Evolutionary conservation across 2,888 invertebrate genomes (phyloP).

Genomic region (Ennomos quercinarius): DNA sequence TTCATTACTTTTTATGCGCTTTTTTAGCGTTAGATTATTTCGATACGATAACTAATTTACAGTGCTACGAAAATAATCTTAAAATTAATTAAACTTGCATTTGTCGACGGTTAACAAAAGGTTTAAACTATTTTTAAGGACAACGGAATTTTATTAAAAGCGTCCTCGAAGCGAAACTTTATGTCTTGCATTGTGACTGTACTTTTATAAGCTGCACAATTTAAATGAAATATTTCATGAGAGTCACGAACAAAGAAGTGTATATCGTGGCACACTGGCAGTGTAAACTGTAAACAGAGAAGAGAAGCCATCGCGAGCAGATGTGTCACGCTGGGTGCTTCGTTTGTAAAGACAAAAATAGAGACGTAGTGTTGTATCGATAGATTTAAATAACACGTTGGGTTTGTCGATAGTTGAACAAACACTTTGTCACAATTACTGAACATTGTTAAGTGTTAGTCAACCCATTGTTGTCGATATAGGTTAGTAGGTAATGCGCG

Average conservation of each 20-base stretch:
- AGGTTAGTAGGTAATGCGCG: no score
- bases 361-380: constrained; percentile 25
- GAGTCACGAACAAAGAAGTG: constrained; percentile 62
- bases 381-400: neutral
- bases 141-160: constrained; percentile 18
- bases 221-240: constrained; percentile 39
- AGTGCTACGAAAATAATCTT: no score
- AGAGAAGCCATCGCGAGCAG: constrained; percentile 50
- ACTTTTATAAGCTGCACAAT: constrained; percentile 42
- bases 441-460: no score
- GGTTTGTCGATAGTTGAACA: no score
- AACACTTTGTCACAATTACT: no score
- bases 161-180: constrained; percentile 13
- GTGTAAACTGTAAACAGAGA: constrained; percentile 55
- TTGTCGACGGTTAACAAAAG: constrained; percentile 11
- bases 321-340: constrained; percentile 50
- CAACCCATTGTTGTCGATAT: no score
- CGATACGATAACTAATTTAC: no score
- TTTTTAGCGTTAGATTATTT: no score
- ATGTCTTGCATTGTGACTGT: constrained; percentile 27
- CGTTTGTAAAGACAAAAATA: constrained; percentile 27
- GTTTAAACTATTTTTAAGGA: constrained; percentile 11
- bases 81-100: constrained; percentile 20
- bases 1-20: no score
- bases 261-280: constrained; percentile 55